Conservation (phyloP, 2,797 vertebrate species). For the Capromys pilorides region DNA sequence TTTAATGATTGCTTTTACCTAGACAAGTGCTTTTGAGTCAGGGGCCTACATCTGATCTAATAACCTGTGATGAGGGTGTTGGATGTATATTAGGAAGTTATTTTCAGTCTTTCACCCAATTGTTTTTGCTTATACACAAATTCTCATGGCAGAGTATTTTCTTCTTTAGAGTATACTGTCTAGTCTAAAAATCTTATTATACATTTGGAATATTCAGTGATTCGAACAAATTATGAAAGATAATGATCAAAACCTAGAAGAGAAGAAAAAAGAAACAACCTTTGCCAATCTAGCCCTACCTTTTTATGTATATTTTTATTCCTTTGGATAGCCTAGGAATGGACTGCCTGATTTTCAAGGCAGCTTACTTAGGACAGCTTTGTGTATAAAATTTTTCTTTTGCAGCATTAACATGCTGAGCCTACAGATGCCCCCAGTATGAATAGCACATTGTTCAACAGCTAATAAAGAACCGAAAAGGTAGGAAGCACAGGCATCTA, state of each 20-base stretch:
- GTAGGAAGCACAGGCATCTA: background rate
- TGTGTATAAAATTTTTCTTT: background rate
- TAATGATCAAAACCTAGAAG: constrained; percentile 7
- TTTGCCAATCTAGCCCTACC: background rate
- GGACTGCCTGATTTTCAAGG: background rate
- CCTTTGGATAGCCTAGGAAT: background rate
- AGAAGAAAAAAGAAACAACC: background rate
- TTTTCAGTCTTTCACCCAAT: background rate
- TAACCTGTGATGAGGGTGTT: background rate
- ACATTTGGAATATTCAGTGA: constrained; percentile 36
- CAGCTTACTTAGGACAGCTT: background rate
- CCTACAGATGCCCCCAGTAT: background rate
- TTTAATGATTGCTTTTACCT: background rate
- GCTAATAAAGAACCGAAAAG: background rate
- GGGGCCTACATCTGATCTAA: background rate
- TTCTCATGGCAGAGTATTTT: constrained; percentile 26
- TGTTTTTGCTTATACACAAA: background rate
- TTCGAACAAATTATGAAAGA: constrained; percentile 48
- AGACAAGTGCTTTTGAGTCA: background rate
- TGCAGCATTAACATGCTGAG: background rate
- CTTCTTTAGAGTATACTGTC: constrained; percentile 30
- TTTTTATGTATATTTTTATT: background rate
- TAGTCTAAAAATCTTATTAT: background rate
- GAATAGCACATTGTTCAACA: background rate
- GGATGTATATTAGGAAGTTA: background rate